Conservation (phyloP, 2,113 vertebrate genomes). For the Phylloscopus trochiloides region DNA sequence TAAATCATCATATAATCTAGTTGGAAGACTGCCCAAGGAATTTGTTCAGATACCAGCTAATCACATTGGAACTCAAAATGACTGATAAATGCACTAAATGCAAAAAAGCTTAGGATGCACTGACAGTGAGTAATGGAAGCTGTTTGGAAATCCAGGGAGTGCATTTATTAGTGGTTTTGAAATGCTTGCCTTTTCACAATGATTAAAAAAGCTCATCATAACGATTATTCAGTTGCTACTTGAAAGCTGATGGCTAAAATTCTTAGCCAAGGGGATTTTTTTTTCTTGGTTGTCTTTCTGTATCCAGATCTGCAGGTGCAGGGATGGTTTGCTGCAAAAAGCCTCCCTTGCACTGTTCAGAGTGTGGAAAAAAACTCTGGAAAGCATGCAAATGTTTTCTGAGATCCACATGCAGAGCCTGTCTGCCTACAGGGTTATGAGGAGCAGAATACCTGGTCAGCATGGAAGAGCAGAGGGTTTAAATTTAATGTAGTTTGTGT, state of each 20-base stretch:
- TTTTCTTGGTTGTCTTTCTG: not conserved
- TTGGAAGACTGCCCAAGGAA: not conserved
- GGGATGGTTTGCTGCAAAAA: not conserved
- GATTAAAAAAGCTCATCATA: not conserved
- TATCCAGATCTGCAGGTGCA: not conserved
- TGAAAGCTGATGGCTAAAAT: not conserved
- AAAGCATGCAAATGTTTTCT: not conserved
- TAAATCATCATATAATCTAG: not conserved
- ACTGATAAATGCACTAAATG: not conserved
- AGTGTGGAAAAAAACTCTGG: not conserved
- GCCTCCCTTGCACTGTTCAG: accelerated
- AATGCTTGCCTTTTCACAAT: not conserved
- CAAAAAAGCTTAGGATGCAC: not conserved
- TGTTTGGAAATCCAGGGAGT: not conserved
- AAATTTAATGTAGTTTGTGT: not conserved
- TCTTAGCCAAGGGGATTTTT: not conserved
- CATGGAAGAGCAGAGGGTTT: not conserved
- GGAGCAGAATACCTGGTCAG: not conserved
- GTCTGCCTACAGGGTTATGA: not conserved
- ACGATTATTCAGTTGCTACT: not conserved
- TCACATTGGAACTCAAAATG: not conserved
- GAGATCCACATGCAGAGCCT: not conserved
- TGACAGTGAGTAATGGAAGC: conserved; percentile 10
- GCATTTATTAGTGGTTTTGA: not conserved
- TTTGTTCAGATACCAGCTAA: not conserved